These are phyloP conservation scores for Bradypodion ventrale DNA, from an alignment of 2,797 vertebrate genomes.

Conservation along the genomic window DNA sequence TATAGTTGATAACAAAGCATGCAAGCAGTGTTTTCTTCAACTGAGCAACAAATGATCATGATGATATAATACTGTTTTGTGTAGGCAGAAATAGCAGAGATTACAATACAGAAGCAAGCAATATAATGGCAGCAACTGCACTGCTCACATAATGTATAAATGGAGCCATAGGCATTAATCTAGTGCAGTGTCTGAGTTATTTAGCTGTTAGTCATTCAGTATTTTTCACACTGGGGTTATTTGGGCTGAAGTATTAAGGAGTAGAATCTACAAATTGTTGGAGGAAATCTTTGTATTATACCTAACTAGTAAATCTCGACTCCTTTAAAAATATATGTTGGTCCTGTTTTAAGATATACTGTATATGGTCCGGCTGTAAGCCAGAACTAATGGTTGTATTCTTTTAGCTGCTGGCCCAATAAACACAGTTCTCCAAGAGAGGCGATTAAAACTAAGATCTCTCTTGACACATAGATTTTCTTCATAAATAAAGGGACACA, in stretches of 20 bases:
- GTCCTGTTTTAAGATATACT: too few species aligned
- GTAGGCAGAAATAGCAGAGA: background rate
- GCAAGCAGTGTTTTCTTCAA: background rate
- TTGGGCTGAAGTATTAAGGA: background rate
- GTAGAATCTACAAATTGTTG: background rate
- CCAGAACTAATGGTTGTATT: background rate
- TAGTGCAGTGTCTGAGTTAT: background rate
- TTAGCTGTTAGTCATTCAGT: background rate
- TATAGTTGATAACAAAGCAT: background rate
- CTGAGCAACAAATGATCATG: background rate
- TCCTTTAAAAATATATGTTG: too few species aligned
- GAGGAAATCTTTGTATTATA: background rate
- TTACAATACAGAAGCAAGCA: background rate
- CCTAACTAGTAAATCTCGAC: background rate
- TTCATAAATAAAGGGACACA: background rate
- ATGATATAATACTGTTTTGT: background rate
- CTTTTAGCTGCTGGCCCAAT: background rate
- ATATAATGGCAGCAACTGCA: background rate
- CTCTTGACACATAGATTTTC: background rate
- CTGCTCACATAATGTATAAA: background rate
- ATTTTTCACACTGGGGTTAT: background rate
- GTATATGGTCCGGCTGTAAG: too few species aligned
- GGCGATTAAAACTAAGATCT: background rate
- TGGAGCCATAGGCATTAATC: background rate
- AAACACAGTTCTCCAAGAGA: slow-evolving; percentile 34